Base-by-base conservation (phyloP, 37 sponge, comb jelly and placozoan species). In the Halisarca cf. caerulea region DNA sequence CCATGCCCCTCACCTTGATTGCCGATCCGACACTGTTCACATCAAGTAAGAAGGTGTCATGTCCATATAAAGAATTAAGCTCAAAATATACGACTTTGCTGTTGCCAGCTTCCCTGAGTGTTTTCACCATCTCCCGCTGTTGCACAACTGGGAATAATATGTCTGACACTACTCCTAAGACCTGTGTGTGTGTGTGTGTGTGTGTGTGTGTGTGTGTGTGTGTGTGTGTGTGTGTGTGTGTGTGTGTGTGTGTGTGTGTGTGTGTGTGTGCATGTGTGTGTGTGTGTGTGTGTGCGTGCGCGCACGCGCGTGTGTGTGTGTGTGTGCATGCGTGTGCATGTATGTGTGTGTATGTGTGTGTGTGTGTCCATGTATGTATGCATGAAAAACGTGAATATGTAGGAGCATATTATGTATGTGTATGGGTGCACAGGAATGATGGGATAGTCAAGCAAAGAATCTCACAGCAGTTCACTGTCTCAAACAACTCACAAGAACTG, bases 1-100 rank as follows among this genome's bases (percentile, higher is more conserved):
- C n/a, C n/a, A n/a, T n/a, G n/a, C n/a, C 11, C 11, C 88, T 39
- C 69, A 91, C 94, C 86, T 94, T 94, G 15, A 94, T 64, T 17
- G 94, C 94, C n/a, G 87, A 80, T 25, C 91, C 94, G 38, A 94
- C 89, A 81, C 92, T 90, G 57, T 81, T 89, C 6, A 87, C 62
- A 40, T 94, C 94, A 37, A 94, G 35, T 35, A 94, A 44, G 80
- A 94, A 94, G 0, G 94, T 94, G 45, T 94, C 94, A 45, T 94
- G 94, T 24, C 94, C 94, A 77, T 90, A 90, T 45, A 88, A 73
- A 15, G 91, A 88, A 24, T 37, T 80, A 33, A 91, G 40, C 44
- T 94, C 94, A 80, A 84, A 94, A 45, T 85, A 94, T 0, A 84
- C 79, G 0, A 84, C 86, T 30, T 77, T 77, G 0, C 20, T 35